phyloP scores from a whole-genome alignment of 2,113 vertebrate genomes.

The Tor tambroides region DNA sequence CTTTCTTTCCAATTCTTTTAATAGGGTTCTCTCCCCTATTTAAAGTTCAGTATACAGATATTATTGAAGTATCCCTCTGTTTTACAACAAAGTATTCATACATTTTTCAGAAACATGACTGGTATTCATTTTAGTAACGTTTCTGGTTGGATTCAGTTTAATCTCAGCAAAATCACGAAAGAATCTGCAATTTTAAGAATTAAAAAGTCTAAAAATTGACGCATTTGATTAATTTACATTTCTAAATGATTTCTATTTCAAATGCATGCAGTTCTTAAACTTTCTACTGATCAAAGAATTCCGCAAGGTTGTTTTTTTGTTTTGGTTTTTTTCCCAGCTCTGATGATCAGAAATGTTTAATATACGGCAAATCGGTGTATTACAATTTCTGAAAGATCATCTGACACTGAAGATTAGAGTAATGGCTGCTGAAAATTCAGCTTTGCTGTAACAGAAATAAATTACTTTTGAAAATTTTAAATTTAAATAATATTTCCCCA shows the following conservation, averaged over 20 bases:
- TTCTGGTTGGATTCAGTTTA: background rate
- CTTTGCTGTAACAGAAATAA: background rate
- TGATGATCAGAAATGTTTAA: background rate
- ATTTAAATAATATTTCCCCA: background rate
- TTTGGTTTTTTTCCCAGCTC: background rate
- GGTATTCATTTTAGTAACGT: background rate
- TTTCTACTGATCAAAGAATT: too few species aligned
- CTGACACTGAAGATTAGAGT: background rate
- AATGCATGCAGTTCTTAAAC: background rate
- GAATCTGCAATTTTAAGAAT: too few species aligned
- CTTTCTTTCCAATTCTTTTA: background rate
- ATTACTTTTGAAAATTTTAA: background rate
- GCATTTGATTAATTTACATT: too few species aligned
- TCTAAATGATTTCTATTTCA: background rate
- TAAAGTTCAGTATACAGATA: background rate
- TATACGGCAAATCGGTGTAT: background rate
- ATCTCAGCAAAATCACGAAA: too few species aligned
- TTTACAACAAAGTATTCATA: background rate
- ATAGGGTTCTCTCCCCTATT: background rate
- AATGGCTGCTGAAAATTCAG: background rate
- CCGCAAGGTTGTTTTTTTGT: too few species aligned
- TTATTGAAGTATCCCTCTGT: background rate
- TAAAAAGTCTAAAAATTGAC: too few species aligned
- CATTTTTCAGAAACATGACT: background rate
- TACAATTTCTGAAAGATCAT: background rate